Evolutionary conservation across 2,888 invertebrate genomes (phyloP).

Genomic region (Nudaria mundana): DNA sequence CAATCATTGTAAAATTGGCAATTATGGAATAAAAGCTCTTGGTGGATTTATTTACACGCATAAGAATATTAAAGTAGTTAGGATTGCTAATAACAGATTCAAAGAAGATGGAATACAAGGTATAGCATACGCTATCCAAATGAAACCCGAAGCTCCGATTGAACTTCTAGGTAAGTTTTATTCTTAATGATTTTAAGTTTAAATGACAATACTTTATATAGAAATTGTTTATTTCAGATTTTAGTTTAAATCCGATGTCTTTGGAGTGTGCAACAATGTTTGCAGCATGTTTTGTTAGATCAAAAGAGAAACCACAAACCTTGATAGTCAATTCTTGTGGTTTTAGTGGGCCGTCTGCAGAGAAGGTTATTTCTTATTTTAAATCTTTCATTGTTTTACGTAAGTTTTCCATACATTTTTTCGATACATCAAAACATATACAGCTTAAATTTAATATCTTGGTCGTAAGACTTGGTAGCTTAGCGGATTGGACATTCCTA

Average conservation of each 20-base stretch:
- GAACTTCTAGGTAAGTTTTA: constrained; percentile 60
- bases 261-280: constrained; percentile 81
- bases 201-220: neutral
- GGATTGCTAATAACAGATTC: constrained; percentile 80
- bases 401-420: no score
- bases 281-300: constrained; percentile 80
- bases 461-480: no score
- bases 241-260: constrained; percentile 83
- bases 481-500: no score
- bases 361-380: constrained; percentile 48
- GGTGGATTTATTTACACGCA: constrained; percentile 79
- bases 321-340: constrained; percentile 80
- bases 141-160: constrained; percentile 72
- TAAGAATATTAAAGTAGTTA: constrained; percentile 67
- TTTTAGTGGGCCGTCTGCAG: constrained; percentile 75
- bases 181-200: neutral
- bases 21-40: constrained; percentile 83
- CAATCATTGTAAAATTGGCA: constrained; percentile 83
- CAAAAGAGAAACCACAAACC: constrained; percentile 76
- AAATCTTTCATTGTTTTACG: no score
- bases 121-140: constrained; percentile 75
- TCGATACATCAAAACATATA: no score
- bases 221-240: constrained; percentile 49
- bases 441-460: no score
- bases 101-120: constrained; percentile 78